Conservation (phyloP, 2,888 invertebrate genomes). For the Pristionchus arcanus region DNA sequence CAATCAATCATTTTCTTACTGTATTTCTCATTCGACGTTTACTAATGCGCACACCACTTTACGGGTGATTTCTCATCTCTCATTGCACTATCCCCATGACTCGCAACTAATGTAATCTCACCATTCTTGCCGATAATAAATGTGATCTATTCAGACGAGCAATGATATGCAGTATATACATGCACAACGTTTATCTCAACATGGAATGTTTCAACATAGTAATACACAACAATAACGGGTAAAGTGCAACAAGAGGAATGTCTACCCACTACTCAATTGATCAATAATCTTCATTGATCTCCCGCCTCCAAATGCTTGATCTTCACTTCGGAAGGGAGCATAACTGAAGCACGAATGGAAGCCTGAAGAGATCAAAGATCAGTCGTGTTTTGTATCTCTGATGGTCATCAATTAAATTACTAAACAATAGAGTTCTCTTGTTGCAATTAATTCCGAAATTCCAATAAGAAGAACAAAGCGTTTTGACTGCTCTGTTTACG, state of each 20-base stretch:
- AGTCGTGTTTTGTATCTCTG: neutral
- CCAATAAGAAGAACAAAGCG: no score
- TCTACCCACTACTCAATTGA: constrained; percentile 6
- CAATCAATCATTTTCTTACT: neutral
- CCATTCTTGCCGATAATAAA: constrained; percentile 1
- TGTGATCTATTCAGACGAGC: neutral
- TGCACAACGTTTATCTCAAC: neutral
- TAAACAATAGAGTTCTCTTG: no score
- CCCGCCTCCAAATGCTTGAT: constrained; percentile 60
- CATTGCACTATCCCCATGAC: constrained; percentile 34
- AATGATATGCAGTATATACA: neutral
- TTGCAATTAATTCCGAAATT: no score
- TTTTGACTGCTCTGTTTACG: no score
- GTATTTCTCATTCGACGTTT: constrained; percentile 15
- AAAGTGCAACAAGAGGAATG: neutral
- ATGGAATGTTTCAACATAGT: neutral
- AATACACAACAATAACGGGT: neutral
- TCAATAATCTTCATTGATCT: neutral
- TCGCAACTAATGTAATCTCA: neutral
- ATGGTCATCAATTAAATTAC: no score
- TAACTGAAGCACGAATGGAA: constrained; percentile 65
- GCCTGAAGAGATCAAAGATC: constrained; percentile 57
- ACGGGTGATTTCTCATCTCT: constrained; percentile 28
- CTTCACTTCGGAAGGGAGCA: constrained; percentile 65
- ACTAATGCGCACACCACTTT: neutral